Evolutionary conservation across 2,113 vertebrate species (phyloP).

Genomic region (Trachemys scripta): DNA sequence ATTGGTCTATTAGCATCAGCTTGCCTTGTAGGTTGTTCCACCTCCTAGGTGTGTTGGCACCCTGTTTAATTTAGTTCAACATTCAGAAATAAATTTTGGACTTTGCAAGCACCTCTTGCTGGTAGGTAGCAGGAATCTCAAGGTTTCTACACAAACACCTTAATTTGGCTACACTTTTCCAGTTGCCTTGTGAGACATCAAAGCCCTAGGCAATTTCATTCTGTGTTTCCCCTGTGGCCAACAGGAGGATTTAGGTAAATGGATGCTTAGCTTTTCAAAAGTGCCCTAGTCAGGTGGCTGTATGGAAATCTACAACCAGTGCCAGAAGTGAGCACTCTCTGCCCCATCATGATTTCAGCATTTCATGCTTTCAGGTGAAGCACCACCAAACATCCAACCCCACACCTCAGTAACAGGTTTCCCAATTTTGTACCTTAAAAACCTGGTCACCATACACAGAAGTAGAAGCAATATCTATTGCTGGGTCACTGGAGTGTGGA

Average conservation of each 20-base stretch:
- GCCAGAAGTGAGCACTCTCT: neutral
- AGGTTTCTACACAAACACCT: neutral
- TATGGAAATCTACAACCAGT: neutral
- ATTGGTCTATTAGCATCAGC: neutral
- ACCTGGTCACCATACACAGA: too few relatives aligned
- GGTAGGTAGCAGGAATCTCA: neutral
- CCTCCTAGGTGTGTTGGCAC: neutral
- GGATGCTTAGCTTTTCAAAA: neutral
- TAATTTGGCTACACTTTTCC: neutral
- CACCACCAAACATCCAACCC: too few relatives aligned
- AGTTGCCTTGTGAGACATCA: neutral
- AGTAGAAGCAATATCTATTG: too few relatives aligned
- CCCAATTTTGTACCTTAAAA: too few relatives aligned
- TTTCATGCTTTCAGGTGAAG: neutral
- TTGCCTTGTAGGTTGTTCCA: neutral
- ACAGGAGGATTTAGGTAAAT: neutral
- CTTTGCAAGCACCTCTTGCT: neutral
- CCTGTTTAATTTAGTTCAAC: neutral
- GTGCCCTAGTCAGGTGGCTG: accelerated
- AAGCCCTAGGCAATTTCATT: neutral
- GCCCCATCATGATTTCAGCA: neutral
- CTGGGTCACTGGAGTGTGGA: too few relatives aligned
- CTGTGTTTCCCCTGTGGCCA: neutral
- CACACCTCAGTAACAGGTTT: too few relatives aligned
- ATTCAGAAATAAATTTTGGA: neutral